Evolutionary conservation across 2,113 vertebrate genomes (phyloP).

Genomic region (Strigops habroptila): DNA sequence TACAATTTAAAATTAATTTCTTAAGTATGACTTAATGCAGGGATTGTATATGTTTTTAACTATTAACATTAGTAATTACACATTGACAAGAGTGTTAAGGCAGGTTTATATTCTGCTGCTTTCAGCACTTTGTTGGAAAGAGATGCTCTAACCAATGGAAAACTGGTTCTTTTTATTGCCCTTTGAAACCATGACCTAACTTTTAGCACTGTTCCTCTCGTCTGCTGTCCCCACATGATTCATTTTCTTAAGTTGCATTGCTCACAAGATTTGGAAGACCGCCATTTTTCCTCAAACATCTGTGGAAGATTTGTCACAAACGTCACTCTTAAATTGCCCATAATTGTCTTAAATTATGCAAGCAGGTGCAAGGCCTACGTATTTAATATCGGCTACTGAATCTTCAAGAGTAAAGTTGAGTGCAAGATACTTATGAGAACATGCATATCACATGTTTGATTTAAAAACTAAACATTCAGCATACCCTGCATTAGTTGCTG

Average conservation of each 20-base stretch:
- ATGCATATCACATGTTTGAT: background rate
- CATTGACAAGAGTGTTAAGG: background rate
- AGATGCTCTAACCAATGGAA: background rate
- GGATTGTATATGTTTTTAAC: background rate
- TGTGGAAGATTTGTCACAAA: background rate
- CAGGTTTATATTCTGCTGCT: background rate
- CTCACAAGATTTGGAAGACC: background rate
- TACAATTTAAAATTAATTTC: background rate
- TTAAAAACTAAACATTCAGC: background rate
- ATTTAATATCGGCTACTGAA: background rate
- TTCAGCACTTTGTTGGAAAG: background rate
- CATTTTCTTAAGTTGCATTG: background rate
- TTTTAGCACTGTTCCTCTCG: background rate
- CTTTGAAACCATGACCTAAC: background rate
- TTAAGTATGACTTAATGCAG: background rate
- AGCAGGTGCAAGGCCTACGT: background rate
- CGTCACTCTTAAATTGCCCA: background rate
- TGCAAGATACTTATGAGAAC: background rate
- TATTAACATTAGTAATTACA: background rate
- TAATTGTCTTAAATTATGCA: background rate
- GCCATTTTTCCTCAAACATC: background rate
- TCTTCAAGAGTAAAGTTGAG: background rate
- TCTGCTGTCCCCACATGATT: background rate
- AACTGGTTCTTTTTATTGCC: background rate
- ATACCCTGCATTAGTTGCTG: background rate